These are phyloP conservation scores for Parazoanthus swiftii DNA, from an alignment of 92 coral and sea anemone genomes.

Conservation along the genomic window DNA sequence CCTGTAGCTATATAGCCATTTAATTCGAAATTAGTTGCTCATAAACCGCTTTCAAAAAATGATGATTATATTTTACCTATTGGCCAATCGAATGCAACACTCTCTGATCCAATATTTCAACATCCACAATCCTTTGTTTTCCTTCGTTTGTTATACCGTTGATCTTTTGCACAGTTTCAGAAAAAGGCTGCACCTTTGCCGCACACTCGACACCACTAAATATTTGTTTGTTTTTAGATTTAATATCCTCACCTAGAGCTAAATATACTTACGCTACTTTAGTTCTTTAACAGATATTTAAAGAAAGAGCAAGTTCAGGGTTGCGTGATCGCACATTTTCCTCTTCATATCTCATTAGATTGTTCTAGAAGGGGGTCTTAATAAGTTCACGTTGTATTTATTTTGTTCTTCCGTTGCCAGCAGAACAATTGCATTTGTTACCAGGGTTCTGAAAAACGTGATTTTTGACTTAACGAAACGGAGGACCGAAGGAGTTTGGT, in stretches of 20 bases:
- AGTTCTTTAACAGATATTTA: too few species aligned
- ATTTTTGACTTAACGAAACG: constrained; percentile 1
- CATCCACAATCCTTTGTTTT: neutral
- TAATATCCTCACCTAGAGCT: neutral
- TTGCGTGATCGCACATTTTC: constrained; percentile 35
- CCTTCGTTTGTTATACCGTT: neutral
- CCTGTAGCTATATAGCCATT: neutral
- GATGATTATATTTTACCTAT: neutral
- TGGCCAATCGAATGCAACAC: neutral
- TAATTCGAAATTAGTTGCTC: neutral
- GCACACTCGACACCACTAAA: neutral
- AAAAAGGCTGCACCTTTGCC: neutral
- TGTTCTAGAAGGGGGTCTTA: neutral
- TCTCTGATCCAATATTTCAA: neutral
- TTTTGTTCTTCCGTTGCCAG: constrained; percentile 21
- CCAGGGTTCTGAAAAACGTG: neutral
- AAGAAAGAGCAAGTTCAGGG: neutral
- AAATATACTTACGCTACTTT: neutral
- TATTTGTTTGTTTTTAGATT: too few species aligned
- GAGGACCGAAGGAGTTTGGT: neutral
- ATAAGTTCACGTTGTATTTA: neutral
- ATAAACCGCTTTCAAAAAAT: neutral
- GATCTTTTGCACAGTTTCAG: neutral
- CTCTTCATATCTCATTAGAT: neutral
- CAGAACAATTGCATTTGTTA: neutral